A percentile compares a stretch with the other conserved stretches of the same genome.
Conservation (phyloP, 1,140 invertebrate species). For the Gyrodactylus salaris region DNA sequence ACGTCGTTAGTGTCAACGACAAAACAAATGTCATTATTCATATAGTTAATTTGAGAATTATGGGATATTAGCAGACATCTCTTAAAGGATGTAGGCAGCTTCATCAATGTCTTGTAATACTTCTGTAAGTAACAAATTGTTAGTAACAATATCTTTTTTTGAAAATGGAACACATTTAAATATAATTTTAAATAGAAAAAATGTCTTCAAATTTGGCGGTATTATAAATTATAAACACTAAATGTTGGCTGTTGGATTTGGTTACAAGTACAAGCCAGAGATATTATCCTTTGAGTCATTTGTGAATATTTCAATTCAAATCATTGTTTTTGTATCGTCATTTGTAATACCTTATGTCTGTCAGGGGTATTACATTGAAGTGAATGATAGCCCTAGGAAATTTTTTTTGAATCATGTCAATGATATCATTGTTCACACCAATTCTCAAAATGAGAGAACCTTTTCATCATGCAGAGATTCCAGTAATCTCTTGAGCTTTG, state of each 20-base stretch:
- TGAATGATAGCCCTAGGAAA: background rate
- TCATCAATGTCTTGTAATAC: too few relatives aligned
- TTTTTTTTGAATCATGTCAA: background rate
- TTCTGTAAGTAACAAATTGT: too few relatives aligned
- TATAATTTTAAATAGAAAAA: background rate
- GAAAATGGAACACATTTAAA: background rate
- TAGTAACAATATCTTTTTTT: too few relatives aligned
- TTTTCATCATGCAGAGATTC: background rate
- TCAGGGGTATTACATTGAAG: background rate
- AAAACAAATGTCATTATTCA: constrained; percentile 3
- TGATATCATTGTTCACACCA: background rate
- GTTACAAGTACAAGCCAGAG: background rate
- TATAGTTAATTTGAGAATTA: constrained; percentile 1
- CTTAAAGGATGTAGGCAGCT: too few relatives aligned
- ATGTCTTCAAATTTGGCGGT: background rate
- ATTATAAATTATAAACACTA: background rate
- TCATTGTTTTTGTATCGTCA: background rate
- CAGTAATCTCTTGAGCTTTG: too few relatives aligned
- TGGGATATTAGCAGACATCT: too few relatives aligned
- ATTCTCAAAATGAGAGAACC: background rate
- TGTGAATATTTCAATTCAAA: background rate
- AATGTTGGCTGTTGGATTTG: background rate
- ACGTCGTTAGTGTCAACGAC: constrained; percentile 9
- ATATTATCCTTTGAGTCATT: background rate
- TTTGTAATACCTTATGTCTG: background rate